Conservation (phyloP, 2,797 vertebrate genomes). For the Prionace glauca region DNA sequence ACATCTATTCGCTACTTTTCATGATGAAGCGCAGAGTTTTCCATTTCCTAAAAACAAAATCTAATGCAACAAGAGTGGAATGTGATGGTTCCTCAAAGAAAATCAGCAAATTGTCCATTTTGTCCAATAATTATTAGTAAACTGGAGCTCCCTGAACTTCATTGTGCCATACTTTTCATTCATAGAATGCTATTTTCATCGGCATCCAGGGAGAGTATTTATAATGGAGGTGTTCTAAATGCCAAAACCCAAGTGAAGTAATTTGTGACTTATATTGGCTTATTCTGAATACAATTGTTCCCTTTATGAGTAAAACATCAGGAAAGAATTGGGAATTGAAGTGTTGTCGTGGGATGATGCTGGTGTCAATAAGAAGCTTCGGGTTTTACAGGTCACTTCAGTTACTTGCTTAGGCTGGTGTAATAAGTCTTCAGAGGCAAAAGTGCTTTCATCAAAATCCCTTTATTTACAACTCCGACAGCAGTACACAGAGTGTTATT, state of each 20-base stretch:
- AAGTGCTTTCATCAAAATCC: no score
- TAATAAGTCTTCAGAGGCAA: no score
- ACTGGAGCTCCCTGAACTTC: neutral
- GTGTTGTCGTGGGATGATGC: neutral
- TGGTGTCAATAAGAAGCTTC: neutral
- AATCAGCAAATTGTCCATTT: neutral
- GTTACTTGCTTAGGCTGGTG: neutral
- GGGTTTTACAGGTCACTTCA: neutral
- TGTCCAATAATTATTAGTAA: neutral
- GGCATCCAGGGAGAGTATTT: neutral
- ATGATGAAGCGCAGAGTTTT: neutral
- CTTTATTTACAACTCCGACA: no score
- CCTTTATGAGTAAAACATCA: neutral
- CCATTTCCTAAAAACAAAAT: neutral
- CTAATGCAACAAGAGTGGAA: neutral
- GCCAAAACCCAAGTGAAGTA: neutral
- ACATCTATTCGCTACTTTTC: neutral
- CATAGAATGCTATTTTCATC: neutral
- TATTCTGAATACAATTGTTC: neutral
- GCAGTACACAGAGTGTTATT: no score
- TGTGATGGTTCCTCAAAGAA: neutral
- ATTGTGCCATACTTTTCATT: neutral
- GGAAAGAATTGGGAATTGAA: neutral
- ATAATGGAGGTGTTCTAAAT: neutral
- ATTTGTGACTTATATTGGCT: neutral